Evolutionary conservation across 2,797 vertebrate species (phyloP).

Genomic region (Pangasius macronema): DNA sequence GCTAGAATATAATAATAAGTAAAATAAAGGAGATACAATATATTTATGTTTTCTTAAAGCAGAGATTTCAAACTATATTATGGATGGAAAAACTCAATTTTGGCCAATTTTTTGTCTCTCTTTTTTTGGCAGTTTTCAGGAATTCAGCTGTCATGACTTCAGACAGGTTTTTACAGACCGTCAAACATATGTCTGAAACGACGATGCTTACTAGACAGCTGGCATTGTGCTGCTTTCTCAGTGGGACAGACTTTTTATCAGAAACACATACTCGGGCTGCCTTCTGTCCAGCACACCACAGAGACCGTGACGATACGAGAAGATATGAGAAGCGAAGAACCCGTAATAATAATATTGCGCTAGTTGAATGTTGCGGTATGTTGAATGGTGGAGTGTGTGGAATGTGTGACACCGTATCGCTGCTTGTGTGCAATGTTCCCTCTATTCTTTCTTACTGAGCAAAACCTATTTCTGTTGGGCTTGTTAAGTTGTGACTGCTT

Average conservation of each 20-base stretch:
- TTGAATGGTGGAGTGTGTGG: not conserved
- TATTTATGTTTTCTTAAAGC: not conserved
- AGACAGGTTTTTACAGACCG: not conserved
- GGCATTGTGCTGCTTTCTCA: not conserved
- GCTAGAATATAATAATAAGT: not conserved
- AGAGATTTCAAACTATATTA: not conserved
- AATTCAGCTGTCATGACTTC: not conserved
- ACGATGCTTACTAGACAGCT: not conserved
- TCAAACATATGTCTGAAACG: not conserved
- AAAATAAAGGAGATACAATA: not conserved
- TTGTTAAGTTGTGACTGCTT: too few relatives aligned
- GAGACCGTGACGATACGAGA: not conserved
- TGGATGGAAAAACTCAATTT: not conserved
- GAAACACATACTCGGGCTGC: not conserved
- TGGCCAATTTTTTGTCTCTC: not conserved
- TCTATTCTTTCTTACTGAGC: not conserved
- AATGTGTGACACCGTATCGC: not conserved
- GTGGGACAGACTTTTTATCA: not conserved
- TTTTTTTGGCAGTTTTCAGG: too few relatives aligned
- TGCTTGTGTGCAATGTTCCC: not conserved
- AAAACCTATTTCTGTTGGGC: not conserved
- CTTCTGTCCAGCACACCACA: not conserved
- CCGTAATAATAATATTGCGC: not conserved
- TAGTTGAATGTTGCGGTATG: not conserved
- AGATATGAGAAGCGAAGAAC: not conserved